Conservation (phyloP, 2,113 vertebrate species). For the Callipepla squamata region DNA sequence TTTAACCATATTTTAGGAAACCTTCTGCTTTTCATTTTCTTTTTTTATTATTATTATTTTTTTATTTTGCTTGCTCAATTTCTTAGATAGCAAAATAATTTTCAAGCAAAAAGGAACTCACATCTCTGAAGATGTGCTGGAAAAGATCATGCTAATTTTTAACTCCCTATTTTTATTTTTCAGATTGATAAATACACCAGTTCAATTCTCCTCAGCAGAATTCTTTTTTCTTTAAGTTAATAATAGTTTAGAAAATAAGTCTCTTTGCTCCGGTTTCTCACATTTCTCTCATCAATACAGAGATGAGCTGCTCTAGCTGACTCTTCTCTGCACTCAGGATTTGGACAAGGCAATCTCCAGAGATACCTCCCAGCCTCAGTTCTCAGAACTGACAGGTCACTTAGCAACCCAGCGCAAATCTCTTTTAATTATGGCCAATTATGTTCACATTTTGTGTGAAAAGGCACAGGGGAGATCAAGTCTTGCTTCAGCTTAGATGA, state of each 20-base stretch:
- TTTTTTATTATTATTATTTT: neutral
- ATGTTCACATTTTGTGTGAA: neutral
- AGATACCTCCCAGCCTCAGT: neutral
- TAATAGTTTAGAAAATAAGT: neutral
- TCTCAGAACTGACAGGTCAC: neutral
- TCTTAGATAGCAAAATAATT: neutral
- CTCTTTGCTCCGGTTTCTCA: neutral
- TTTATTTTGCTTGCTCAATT: neutral
- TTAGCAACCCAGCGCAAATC: neutral
- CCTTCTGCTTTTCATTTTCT: neutral
- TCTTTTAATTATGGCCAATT: neutral
- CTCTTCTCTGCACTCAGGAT: neutral
- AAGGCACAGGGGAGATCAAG: neutral
- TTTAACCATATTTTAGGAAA: neutral
- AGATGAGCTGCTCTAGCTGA: neutral
- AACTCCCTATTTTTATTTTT: neutral
- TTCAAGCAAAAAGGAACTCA: neutral
- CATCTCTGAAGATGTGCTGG: neutral
- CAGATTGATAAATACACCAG: neutral
- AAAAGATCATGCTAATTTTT: neutral
- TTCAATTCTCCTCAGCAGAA: neutral
- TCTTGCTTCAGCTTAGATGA: neutral
- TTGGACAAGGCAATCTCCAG: neutral
- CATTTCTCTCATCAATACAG: neutral
- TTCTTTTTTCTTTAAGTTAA: neutral